Conservation (phyloP, 2,797 vertebrate genomes). For the Coregonus sp. region DNA sequence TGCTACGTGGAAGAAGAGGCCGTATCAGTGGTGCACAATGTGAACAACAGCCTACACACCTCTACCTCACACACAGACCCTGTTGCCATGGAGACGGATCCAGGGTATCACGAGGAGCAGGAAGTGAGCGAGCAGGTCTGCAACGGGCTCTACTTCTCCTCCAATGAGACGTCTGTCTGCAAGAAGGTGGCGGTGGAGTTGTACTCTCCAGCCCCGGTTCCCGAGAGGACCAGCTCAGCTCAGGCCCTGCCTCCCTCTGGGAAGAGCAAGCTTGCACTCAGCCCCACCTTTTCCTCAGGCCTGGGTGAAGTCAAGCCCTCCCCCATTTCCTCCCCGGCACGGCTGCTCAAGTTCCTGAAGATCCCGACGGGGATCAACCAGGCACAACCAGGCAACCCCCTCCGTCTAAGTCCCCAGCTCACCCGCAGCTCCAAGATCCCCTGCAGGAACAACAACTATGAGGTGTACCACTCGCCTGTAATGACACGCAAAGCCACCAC, state of each 20-base stretch:
- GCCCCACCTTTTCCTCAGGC: slow-evolving; percentile 45
- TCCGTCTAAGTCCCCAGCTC: slow-evolving; percentile 82
- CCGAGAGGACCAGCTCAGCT: slow-evolving; percentile 36
- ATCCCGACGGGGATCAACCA: slow-evolving; percentile 74
- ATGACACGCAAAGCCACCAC: slow-evolving; percentile 65
- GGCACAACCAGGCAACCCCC: slow-evolving; percentile 63
- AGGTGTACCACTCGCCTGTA: slow-evolving; percentile 75
- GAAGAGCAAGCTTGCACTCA: slow-evolving; percentile 65
- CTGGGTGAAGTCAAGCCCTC: slow-evolving; percentile 50
- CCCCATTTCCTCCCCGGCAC: slow-evolving; percentile 68
- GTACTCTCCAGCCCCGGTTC: slow-evolving; percentile 32
- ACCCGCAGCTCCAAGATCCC: slow-evolving; percentile 81
- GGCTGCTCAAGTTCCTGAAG: slow-evolving; percentile 79
- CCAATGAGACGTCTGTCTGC: slow-evolving; percentile 28
- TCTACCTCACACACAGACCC: slow-evolving; percentile 12
- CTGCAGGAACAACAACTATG: slow-evolving; percentile 77
- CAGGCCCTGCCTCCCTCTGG: slow-evolving; percentile 51
- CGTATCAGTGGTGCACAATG: slow-evolving; percentile 9
- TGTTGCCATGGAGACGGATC: background rate
- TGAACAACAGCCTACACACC: slow-evolving; percentile 19
- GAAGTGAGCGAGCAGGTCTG: slow-evolving; percentile 31
- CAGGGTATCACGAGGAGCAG: slow-evolving; percentile 18
- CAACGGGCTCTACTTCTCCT: slow-evolving; percentile 37
- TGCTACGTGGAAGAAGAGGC: slow-evolving; percentile 31
- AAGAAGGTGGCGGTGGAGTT: slow-evolving; percentile 36